Evolutionary conservation across 2,888 invertebrate species (phyloP).

Genomic region (Norana najaformis): DNA sequence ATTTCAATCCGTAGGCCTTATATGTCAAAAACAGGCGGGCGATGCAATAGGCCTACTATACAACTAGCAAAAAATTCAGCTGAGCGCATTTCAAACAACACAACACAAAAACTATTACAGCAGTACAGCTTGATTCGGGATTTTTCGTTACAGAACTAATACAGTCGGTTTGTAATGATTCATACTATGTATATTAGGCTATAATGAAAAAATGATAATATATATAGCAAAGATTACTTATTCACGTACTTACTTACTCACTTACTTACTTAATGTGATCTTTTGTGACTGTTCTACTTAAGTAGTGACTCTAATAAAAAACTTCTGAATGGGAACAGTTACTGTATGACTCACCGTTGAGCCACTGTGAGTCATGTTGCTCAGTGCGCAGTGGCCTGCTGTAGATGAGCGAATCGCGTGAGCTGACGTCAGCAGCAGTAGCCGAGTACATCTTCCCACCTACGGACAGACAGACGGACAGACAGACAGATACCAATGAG

Average conservation of each 20-base stretch:
- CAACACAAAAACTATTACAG: neutral
- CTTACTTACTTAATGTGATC: neutral
- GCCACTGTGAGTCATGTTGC: conserved; percentile 82
- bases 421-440: conserved; percentile 93
- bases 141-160: neutral
- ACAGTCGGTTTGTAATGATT: neutral
- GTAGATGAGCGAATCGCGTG: conserved; percentile 87
- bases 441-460: conserved; percentile 89
- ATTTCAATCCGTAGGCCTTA: neutral
- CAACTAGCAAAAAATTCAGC: no score
- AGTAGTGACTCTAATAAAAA: neutral
- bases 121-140: neutral
- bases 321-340: neutral
- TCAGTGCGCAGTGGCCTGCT: conserved; percentile 74
- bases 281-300: neutral
- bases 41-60: no score
- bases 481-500: neutral
- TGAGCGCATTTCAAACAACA: neutral
- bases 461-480: conserved; percentile 52
- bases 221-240: neutral
- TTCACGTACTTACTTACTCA: neutral
- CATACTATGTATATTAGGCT: neutral
- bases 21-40: neutral
- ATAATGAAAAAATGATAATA: neutral
- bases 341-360: conserved; percentile 67